These are phyloP conservation scores for Crossocerus cetratus DNA, from an alignment of 2,888 invertebrate species.

Conservation along the genomic window DNA sequence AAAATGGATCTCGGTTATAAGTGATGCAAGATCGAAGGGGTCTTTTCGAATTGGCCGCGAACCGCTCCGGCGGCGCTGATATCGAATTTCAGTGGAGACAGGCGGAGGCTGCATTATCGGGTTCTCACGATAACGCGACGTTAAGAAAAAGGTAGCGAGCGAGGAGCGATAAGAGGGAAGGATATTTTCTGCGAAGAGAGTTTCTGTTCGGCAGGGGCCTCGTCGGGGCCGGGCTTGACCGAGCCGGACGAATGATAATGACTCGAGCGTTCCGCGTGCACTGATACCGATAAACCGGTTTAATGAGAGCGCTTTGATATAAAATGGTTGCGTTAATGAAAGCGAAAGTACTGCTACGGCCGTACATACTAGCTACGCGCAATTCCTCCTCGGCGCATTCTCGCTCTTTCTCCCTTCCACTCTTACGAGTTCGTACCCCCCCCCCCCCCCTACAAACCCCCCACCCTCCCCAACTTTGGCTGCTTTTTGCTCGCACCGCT, in stretches of 20 bases:
- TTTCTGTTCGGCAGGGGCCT: too few relatives aligned
- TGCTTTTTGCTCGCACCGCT: too few relatives aligned
- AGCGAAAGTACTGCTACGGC: slow-evolving; percentile 4
- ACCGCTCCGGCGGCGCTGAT: background rate
- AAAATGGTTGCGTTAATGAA: slow-evolving; percentile 14
- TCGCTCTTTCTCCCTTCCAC: slow-evolving; percentile 1
- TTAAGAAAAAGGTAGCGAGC: background rate
- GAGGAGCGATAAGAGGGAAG: slow-evolving; percentile 3
- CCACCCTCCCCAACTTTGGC: too few relatives aligned
- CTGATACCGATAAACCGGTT: slow-evolving; percentile 21
- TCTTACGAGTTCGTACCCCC: background rate
- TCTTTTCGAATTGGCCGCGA: too few relatives aligned
- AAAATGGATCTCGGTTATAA: too few relatives aligned
- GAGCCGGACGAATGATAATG: slow-evolving; percentile 2
- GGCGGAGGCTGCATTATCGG: too few relatives aligned
- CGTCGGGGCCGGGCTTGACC: too few relatives aligned
- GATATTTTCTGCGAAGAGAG: too few relatives aligned
- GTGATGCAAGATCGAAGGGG: too few relatives aligned
- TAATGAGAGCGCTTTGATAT: slow-evolving; percentile 12
- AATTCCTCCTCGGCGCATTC: background rate
- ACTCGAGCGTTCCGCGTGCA: slow-evolving; percentile 8
- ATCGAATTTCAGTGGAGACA: slow-evolving; percentile 13
- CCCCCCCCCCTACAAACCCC: too few relatives aligned
- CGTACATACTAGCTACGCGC: too few relatives aligned
- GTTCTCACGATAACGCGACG: too few relatives aligned